Percentiles rank a stretch among this genome's conserved stretches.
Conservation (phyloP, 1,140 invertebrate species). For the Camponotus vicinus region DNA sequence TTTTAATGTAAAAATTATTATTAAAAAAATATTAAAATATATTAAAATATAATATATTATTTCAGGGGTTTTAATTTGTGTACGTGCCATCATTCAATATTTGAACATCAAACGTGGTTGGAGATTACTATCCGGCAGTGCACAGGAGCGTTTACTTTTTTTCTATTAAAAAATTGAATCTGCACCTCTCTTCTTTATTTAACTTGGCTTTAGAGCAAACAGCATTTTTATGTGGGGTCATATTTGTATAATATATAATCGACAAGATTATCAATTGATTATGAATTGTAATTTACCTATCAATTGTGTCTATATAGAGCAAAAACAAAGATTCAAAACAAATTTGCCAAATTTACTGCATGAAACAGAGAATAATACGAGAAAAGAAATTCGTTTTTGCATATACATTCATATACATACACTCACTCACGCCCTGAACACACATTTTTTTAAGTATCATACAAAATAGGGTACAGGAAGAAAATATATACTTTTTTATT, state of each 20-base stretch:
- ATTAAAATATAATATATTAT: constrained; percentile 54
- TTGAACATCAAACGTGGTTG: constrained; percentile 96
- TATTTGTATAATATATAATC: constrained; percentile 80
- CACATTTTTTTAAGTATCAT: constrained; percentile 65
- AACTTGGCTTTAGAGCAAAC: constrained; percentile 76
- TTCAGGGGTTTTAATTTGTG: constrained; percentile 93
- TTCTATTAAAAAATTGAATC: constrained; percentile 89
- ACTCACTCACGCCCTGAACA: neutral
- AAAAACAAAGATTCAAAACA: constrained; percentile 43
- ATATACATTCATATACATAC: neutral
- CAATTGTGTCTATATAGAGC: constrained; percentile 57
- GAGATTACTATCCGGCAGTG: constrained; percentile 93
- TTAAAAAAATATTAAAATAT: neutral
- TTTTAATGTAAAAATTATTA: constrained; percentile 16
- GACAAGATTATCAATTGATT: constrained; percentile 61
- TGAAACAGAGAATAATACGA: constrained; percentile 49
- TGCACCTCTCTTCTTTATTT: constrained; percentile 65
- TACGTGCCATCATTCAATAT: constrained; percentile 95
- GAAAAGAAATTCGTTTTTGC: constrained; percentile 34
- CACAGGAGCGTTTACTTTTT: constrained; percentile 94
- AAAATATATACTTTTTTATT: constrained; percentile 75
- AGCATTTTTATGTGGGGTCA: constrained; percentile 79
- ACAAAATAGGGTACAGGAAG: constrained; percentile 23
- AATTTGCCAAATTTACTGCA: constrained; percentile 67
- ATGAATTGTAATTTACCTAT: constrained; percentile 64